phyloP scores from a whole-genome alignment of 92 coral and sea anemone genomes.

The Phenganax marumi region DNA sequence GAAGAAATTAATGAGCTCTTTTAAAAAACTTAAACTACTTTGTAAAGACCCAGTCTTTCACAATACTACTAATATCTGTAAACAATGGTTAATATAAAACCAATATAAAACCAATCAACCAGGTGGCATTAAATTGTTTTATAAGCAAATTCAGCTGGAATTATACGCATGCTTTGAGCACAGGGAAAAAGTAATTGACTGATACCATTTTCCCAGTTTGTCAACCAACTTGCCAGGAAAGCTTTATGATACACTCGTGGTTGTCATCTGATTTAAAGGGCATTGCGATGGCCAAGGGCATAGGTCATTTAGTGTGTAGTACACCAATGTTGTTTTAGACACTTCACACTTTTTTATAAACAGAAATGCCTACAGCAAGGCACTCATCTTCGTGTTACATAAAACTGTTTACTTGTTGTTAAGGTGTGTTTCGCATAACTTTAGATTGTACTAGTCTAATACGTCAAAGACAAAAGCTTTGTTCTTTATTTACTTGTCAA shows the following conservation, averaged over 20 bases:
- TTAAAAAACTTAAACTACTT: not conserved
- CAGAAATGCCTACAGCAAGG: not conserved
- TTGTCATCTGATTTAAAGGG: not conserved
- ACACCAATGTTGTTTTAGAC: not conserved
- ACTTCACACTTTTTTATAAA: too few species aligned
- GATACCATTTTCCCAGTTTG: too few species aligned
- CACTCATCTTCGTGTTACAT: not conserved
- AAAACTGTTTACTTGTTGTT: not conserved
- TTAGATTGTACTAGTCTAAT: not conserved
- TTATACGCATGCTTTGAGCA: not conserved
- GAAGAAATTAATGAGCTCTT: not conserved
- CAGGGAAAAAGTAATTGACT: not conserved
- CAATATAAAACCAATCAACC: not conserved
- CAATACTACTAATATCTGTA: not conserved
- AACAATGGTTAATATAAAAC: not conserved
- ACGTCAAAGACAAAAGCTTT: too few species aligned
- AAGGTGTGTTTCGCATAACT: slow-evolving; percentile 9
- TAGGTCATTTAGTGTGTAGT: slow-evolving; percentile 11
- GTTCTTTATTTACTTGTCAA: not conserved
- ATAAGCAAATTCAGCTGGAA: not conserved
- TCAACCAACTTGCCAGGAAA: not conserved
- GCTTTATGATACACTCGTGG: not conserved
- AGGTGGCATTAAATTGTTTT: not conserved
- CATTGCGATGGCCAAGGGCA: not conserved
- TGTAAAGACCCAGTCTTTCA: not conserved